Evolutionary conservation across 2,113 vertebrate genomes (phyloP).

Genomic region (Phasianus colchicus): DNA sequence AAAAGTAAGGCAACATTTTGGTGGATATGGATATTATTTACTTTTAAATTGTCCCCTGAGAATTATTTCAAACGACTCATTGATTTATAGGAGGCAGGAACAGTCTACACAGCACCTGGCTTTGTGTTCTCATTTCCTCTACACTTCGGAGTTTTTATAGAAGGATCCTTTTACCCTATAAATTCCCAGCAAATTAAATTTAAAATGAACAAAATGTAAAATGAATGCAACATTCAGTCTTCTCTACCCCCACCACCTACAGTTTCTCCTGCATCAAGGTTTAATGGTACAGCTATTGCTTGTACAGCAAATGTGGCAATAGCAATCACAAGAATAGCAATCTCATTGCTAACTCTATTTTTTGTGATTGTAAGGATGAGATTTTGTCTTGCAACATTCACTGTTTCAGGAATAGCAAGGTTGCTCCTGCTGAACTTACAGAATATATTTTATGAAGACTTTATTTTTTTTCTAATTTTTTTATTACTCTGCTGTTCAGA

Average conservation of each 20-base stretch:
- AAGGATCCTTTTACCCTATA: conserved; percentile 30
- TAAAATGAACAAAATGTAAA: background rate
- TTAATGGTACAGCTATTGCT: conserved; percentile 11
- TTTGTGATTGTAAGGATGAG: background rate
- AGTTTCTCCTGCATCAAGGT: background rate
- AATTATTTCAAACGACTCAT: background rate
- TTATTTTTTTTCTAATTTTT: background rate
- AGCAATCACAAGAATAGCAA: background rate
- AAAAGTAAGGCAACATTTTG: background rate
- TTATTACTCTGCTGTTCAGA: background rate
- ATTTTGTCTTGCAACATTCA: background rate
- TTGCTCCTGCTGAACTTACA: background rate
- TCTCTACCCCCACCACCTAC: background rate
- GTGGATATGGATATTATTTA: background rate
- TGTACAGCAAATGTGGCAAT: background rate
- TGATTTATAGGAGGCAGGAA: conserved; percentile 21
- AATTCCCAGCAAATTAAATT: conserved; percentile 16
- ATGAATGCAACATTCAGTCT: background rate
- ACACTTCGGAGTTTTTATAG: background rate
- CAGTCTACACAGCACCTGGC: background rate
- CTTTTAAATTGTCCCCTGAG: background rate
- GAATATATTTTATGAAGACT: background rate
- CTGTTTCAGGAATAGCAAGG: background rate
- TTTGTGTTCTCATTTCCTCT: conserved; percentile 58
- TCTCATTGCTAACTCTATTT: background rate